Evolutionary conservation across 2,888 invertebrate genomes (phyloP), one percentile per base, ranked within the genome.

Genomic region (Chalcosyrphus nemorum): DNA sequence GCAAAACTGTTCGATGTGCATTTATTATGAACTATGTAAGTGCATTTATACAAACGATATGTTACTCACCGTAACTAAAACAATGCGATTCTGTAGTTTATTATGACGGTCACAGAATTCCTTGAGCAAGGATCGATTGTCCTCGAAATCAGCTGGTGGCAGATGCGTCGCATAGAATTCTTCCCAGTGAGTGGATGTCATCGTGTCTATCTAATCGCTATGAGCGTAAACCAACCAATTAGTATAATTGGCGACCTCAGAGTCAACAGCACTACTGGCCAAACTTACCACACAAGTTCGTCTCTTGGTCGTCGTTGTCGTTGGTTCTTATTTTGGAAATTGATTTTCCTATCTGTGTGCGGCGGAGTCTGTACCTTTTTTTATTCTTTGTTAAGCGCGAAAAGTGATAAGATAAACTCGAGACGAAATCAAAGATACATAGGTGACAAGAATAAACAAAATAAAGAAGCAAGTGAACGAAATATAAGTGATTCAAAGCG

Each of bases 121-220:
- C 89, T 95, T 94, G 41, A 97, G 92, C 86, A 95, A 90, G 6
- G 93, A 93, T 87, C 95, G 93, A 90, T 94, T 95, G 89, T 95
- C 94, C 89, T 95, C 94, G 88, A 96, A 95, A 92, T 96, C 95
- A 4, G 93, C 93, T 13, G 97, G 97, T 24, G 95, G 95, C 86
- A 95, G 92, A 91, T 96, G 95, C 78, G 94, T 94, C 5, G 95
- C 94, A 90, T 96, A 97, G 92, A 97, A 97, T 88, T 96, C 95
- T 92, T 97, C 96, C 96, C 97, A 97, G 84, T 95, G 94, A 86
- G 93, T 89, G 27, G 84, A 84, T 57, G 84, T 80, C 84, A 84
- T 84, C 52, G 35, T 56, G 19, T 17, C 6, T 54, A 52, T 38
- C 38, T 45, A 74, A 57, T 66, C 50, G 56, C 50, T 24, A 2